These are phyloP conservation scores for Antheraea pernyi DNA, from an alignment of 1,140 invertebrate species.

Conservation along the genomic window DNA sequence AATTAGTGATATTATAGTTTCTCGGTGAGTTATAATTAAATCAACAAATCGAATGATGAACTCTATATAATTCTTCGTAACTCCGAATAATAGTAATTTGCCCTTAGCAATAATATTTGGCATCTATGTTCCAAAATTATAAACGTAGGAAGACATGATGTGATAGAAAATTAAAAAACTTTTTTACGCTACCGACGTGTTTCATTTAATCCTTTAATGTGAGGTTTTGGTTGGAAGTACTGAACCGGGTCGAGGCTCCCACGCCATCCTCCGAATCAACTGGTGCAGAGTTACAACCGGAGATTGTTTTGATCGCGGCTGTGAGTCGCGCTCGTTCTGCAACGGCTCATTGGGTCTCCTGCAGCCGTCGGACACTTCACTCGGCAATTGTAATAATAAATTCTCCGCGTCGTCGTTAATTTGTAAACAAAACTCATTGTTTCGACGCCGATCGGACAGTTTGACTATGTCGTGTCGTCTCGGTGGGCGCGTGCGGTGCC, in stretches of 20 bases:
- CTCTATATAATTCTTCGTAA: conserved; percentile 19
- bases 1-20: background rate
- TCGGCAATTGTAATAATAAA: conserved; percentile 57
- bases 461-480: conserved; percentile 60
- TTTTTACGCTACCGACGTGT: conserved; percentile 64
- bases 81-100: conserved; percentile 63
- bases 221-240: conserved; percentile 26
- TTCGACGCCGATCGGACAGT: conserved; percentile 66
- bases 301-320: conserved; percentile 39
- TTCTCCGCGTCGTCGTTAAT: conserved; percentile 51
- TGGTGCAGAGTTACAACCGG: conserved; percentile 40
- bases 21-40: conserved; percentile 3
- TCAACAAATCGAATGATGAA: background rate
- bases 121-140: conserved; percentile 70
- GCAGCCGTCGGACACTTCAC: conserved; percentile 43
- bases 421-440: conserved; percentile 78
- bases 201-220: conserved; percentile 22
- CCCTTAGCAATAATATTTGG: conserved; percentile 57
- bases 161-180: conserved; percentile 73
- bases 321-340: conserved; percentile 49
- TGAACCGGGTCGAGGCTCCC: conserved; percentile 53
- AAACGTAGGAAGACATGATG: conserved; percentile 71
- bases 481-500: conserved; percentile 49
- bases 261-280: conserved; percentile 57
- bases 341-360: conserved; percentile 47